Conservation (phyloP, 2,888 invertebrate genomes). For the Conops quadrifasciatus region DNA sequence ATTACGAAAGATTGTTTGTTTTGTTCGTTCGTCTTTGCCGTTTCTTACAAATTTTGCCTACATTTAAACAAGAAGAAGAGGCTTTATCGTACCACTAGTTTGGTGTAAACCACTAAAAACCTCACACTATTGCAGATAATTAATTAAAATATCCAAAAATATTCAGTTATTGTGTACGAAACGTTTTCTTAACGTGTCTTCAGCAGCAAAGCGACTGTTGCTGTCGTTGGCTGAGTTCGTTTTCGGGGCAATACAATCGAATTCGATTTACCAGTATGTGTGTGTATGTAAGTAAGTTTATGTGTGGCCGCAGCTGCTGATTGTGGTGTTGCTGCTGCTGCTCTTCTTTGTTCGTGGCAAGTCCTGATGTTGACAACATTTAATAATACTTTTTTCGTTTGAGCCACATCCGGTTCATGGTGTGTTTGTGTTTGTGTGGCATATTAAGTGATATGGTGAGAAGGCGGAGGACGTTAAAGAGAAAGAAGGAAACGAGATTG, state of each 20-base stretch:
- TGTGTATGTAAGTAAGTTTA: background rate
- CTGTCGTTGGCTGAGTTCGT: constrained; percentile 32
- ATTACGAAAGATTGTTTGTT: too few relatives aligned
- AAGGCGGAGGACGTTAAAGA: constrained; percentile 2
- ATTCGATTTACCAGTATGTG: constrained; percentile 21
- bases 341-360: constrained; percentile 34
- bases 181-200: constrained; percentile 24
- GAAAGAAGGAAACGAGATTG: background rate
- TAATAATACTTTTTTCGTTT: constrained; percentile 29
- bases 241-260: constrained; percentile 21
- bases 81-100: too few relatives aligned
- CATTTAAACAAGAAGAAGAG: too few relatives aligned
- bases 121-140: constrained; percentile 36
- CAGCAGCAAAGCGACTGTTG: constrained; percentile 4
- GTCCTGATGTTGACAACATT: constrained; percentile 32
- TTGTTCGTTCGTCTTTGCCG: too few relatives aligned
- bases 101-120: too few relatives aligned
- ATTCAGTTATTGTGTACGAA: background rate
- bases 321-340: constrained; percentile 43
- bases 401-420: constrained; percentile 1
- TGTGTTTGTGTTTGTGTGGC: constrained; percentile 23
- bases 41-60: too few relatives aligned
- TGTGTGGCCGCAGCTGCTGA: constrained; percentile 2
- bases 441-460: background rate
- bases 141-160: constrained; percentile 38